A percentile compares a stretch with the other conserved stretches of the same genome.
Evolutionary conservation across 2,888 invertebrate genomes (phyloP).

Genomic region (Lasioglossum calceatum): DNA sequence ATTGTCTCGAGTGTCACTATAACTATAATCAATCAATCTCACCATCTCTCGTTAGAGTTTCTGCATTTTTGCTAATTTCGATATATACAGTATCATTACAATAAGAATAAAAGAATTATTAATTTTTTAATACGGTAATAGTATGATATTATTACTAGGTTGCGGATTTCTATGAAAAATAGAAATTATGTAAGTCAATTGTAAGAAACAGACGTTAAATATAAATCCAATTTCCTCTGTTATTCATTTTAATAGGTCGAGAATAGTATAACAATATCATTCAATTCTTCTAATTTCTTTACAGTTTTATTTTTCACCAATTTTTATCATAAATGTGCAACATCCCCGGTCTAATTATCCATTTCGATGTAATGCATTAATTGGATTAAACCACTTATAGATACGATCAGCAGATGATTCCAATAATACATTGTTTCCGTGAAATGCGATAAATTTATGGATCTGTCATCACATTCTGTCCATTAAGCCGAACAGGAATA

Average conservation of each 20-base stretch:
- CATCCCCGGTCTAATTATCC: background rate
- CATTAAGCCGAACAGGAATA: background rate
- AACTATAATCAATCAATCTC: background rate
- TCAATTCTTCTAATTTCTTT: background rate
- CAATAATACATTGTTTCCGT: background rate
- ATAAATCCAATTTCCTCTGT: background rate
- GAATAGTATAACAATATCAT: background rate
- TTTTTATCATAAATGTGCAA: background rate
- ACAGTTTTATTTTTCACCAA: background rate
- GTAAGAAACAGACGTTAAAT: background rate
- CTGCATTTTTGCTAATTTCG: background rate
- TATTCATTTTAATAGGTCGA: background rate
- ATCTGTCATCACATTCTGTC: background rate
- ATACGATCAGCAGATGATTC: background rate
- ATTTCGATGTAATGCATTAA: background rate
- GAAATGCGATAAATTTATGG: background rate
- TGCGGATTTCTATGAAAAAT: background rate
- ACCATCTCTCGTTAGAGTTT: background rate
- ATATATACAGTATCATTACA: background rate
- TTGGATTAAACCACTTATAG: background rate
- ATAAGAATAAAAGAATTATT: background rate
- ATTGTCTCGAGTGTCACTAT: background rate
- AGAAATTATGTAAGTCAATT: background rate
- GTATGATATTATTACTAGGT: background rate
- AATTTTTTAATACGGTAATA: no score